Evolutionary conservation across 2,113 vertebrate genomes (phyloP).

Genomic region (Cnemophilus loriae): DNA sequence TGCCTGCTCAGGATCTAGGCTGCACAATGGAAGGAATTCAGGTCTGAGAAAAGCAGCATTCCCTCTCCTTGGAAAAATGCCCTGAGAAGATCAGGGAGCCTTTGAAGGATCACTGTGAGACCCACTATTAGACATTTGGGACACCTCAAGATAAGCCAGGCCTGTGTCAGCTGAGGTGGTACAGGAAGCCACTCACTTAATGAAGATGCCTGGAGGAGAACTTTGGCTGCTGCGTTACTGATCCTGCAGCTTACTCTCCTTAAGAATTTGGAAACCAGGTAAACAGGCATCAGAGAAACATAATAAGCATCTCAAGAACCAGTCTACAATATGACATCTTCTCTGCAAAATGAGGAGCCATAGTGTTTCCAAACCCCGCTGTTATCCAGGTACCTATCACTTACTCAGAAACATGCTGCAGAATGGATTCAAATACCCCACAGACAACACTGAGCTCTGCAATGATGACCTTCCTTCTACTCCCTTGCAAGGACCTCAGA

Average conservation of each 20-base stretch:
- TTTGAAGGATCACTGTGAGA: neutral
- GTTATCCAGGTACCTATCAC: neutral
- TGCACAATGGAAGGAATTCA: neutral
- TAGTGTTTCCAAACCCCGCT: neutral
- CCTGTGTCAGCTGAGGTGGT: neutral
- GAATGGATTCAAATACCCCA: neutral
- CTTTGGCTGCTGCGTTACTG: neutral
- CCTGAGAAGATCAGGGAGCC: neutral
- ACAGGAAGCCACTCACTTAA: neutral
- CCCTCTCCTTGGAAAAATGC: neutral
- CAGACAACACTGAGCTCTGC: neutral
- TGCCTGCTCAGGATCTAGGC: neutral
- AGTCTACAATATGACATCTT: neutral
- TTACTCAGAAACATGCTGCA: neutral
- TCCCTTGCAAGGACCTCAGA: neutral
- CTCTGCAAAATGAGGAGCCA: fast-evolving
- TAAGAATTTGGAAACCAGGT: neutral
- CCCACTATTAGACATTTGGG: fast-evolving
- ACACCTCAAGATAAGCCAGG: neutral
- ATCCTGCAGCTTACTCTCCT: neutral
- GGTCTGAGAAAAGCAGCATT: neutral
- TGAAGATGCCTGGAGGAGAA: neutral
- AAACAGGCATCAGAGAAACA: neutral
- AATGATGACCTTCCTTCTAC: neutral
- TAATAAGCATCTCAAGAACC: neutral